Base-by-base conservation (phyloP, 1,140 invertebrate species). In the Teleopsis dalmanni region DNA sequence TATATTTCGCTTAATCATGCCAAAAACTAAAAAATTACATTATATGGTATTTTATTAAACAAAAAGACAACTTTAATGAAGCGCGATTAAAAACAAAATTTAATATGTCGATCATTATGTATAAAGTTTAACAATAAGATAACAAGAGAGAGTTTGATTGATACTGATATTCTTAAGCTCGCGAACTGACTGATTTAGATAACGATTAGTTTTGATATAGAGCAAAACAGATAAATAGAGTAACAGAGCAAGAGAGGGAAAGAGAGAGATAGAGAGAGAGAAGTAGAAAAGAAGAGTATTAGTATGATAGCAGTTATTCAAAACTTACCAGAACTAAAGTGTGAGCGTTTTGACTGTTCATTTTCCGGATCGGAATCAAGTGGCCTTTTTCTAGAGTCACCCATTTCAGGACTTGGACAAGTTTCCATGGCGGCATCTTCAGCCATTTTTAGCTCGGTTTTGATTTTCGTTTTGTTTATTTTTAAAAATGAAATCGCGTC, bases 281-380 rank as follows among this genome's bases (percentile, higher is more conserved):
- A 2, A 5, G 4, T 16, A 8, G n/a, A 10, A 18, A 37, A 16
- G n/a, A n/a, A n/a, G n/a, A n/a, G n/a, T n/a, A 43, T 43, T 29
- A 8, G 27, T 29, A 29, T 7, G 16, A 37, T 22, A 34, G 16
- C 35, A 50, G 16, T 34, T 31, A 48, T 34, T 31, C 21, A 52
- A 51, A 27, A 70, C 72, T 76, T 79, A 90, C 86, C 85, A 85
- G 82, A 81, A 69, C 83, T 86, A 73, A 87, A 87, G 73, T 89
- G 86, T 59, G 87, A 89, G 72, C 85, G 81, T 76, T 89, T 89
- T 54, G 84, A 85, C 64, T 84, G 80, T 64, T 84, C 85, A 77
- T 87, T 86, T 75, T 89, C 86, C 65, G 78, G 77, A 75, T 88
- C 86, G 62, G 81, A 81, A 76, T 89, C 86, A 62, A 88, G 78